These are phyloP conservation scores for Stenotaenia linearis DNA, from an alignment of 2,888 invertebrate genomes.

Conservation along the genomic window DNA sequence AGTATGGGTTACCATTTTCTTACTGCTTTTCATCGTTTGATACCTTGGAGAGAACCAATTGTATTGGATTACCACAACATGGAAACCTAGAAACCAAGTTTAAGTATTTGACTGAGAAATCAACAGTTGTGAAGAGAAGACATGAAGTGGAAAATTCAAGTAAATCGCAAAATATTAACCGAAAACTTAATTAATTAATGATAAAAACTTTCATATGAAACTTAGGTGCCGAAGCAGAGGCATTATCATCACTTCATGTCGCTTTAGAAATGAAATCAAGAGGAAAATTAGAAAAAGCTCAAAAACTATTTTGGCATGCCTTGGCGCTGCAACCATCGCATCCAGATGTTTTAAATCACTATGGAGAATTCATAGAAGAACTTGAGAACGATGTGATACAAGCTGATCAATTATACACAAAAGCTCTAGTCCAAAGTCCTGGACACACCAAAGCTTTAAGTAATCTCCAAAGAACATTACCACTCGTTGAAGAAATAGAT, in stretches of 20 bases:
- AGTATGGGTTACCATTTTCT: not conserved
- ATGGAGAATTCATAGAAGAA: conserved; percentile 87
- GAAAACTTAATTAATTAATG: not conserved
- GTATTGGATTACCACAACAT: not conserved
- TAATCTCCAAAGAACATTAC: conserved; percentile 77
- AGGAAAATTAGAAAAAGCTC: conserved; percentile 79
- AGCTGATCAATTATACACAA: conserved; percentile 81
- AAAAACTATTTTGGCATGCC: conserved; percentile 82
- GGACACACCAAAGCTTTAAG: conserved; percentile 70
- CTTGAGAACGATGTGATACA: conserved; percentile 74
- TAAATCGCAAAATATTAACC: not conserved
- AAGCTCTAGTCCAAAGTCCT: conserved; percentile 77
- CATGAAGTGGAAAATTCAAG: not conserved
- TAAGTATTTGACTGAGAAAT: not conserved
- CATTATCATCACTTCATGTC: conserved; percentile 73
- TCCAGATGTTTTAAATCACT: conserved; percentile 84
- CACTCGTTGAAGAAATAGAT: conserved; percentile 76
- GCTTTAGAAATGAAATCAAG: conserved; percentile 75
- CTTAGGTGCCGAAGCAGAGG: conserved; percentile 60
- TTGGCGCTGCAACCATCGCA: conserved; percentile 83
- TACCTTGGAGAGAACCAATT: not conserved
- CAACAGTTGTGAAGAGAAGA: not conserved
- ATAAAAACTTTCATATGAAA: not conserved
- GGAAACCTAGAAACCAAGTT: not conserved
- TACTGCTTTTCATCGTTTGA: not conserved